A percentile compares a stretch with the other conserved stretches of the same genome.
Conservation (phyloP, 2,797 vertebrate genomes). For the Sebastiscus tertius region DNA sequence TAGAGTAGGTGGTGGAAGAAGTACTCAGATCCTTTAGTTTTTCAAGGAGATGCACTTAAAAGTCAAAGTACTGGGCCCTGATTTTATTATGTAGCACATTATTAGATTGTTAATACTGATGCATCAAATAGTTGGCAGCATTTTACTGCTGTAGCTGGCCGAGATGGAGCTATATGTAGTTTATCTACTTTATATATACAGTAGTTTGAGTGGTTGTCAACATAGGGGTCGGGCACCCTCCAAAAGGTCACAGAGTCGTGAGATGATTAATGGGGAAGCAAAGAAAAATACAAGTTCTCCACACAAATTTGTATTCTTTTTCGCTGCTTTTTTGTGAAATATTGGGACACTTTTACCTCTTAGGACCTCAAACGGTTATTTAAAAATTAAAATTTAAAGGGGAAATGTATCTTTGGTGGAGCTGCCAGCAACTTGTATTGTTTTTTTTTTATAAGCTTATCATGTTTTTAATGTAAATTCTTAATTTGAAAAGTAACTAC, state of each 20-base stretch:
- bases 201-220: neutral
- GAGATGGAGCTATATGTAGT: neutral
- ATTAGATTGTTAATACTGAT: neutral
- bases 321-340: fast-evolving
- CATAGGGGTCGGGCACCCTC: neutral
- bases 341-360: neutral
- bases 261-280: neutral
- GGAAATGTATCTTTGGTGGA: neutral
- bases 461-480: neutral
- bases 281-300: neutral
- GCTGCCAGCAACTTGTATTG: neutral
- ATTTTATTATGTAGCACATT: too few relatives aligned
- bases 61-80: too few relatives aligned
- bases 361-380: neutral
- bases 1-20: neutral
- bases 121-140: neutral
- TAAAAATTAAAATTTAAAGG: neutral
- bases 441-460: neutral
- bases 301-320: neutral
- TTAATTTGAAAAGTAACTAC: neutral
- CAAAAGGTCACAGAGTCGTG: neutral
- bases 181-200: neutral
- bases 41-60: neutral
- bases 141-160: neutral
- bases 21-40: neutral